Conservation (phyloP, 2,888 invertebrate species). For the Mantis religiosa region DNA sequence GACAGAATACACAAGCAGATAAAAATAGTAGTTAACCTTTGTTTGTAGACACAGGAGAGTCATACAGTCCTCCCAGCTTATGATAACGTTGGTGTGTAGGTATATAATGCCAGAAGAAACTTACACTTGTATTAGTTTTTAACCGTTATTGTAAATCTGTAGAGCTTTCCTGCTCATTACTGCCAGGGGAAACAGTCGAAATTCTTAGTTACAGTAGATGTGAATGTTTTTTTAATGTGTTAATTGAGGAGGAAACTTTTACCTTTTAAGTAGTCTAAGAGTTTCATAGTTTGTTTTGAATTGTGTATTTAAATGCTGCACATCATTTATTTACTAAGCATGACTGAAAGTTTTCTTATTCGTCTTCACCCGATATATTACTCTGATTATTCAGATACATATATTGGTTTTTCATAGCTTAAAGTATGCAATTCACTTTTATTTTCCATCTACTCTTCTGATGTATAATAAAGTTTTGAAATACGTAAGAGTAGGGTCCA, state of each 20-base stretch:
- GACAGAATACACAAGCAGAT: not conserved
- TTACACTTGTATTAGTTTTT: not conserved
- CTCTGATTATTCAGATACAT: conserved; percentile 64
- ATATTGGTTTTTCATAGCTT: not conserved
- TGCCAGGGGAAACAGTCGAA: too few species aligned
- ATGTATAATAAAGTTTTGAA: too few species aligned
- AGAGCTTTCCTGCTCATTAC: too few species aligned
- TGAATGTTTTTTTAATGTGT: too few species aligned
- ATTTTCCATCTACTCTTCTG: not conserved
- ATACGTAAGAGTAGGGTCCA: too few species aligned
- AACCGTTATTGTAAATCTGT: too few species aligned
- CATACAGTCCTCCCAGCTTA: not conserved
- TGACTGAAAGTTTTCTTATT: conserved; percentile 31
- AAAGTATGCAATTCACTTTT: not conserved
- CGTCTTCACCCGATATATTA: conserved; percentile 64
- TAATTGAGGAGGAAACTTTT: too few species aligned
- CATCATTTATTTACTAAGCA: conserved; percentile 6
- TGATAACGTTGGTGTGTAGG: not conserved
- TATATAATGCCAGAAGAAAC: not conserved
- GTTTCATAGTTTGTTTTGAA: not conserved
- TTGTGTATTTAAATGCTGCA: conserved; percentile 7
- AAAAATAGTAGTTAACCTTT: not conserved
- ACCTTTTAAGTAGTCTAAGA: not conserved
- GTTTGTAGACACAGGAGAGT: not conserved
- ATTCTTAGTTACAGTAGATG: too few species aligned